Evolutionary conservation across 2,888 invertebrate species (phyloP), one percentile per base, ranked within the genome.

Genomic region (Epinotia bilunana): DNA sequence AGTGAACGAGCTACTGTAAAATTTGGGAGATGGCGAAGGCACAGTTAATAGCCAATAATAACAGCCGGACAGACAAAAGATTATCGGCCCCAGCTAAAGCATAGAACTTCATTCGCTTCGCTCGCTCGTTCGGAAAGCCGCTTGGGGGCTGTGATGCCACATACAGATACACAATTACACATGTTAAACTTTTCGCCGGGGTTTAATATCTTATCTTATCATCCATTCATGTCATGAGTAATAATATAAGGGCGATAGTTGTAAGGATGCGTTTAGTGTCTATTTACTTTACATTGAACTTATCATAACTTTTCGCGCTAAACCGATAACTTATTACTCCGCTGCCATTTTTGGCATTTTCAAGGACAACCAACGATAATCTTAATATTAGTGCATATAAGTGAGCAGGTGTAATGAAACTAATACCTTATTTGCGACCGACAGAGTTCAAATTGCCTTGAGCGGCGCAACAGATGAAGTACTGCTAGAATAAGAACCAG

Each of bases 221-320:
- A 53, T 53, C 13, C 16, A 16, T 13, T 11, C 2, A 12, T 11
- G 12, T 46, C 49, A 46, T 16, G 49, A 49, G 49, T 49, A 49
- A 49, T 49, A 49, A 46, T 12, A 9, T 46, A 46, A 46, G 46
- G 46, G 3, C 39, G 39, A 5, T 53, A 53, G 53, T 53, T 53
- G 2, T n/a, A 53, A 53, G 53, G 16, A 53, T 53, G 7, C 16
- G 53, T 13, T 16, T 53, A 53, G 53, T 53, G 3, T 62, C 39
- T 62, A 62, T 72, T 65, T 65, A 65, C 49, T 72, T 72, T 72
- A 65, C 49, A 55, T 57, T 46, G 72, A 53, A 64, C 39, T 28
- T 74, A 74, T 70, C 74, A 60, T 64, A 60, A 49, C 16, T 64
- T 49, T 71, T 60, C 11, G 62, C 33, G 53, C 12, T 16, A 60